Evolutionary conservation across 2,113 vertebrate genomes (phyloP).

Genomic region (Prochilodus magdalenae): DNA sequence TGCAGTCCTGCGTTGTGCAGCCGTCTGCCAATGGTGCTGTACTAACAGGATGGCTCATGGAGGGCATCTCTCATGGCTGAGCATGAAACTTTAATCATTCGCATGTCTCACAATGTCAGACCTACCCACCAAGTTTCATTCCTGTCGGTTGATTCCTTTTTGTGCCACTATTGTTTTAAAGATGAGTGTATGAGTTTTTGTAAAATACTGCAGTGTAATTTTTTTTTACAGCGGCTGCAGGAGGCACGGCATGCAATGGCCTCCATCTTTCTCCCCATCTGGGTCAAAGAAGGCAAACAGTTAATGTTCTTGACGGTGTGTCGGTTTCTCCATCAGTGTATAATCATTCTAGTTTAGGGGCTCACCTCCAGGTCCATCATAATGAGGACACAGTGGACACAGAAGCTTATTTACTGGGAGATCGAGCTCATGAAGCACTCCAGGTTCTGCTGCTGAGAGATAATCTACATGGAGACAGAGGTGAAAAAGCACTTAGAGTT

Average conservation of each 20-base stretch:
- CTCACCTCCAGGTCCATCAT: slow-evolving; percentile 27
- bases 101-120: too few relatives aligned
- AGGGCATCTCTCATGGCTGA: too few relatives aligned
- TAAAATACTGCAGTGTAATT: too few relatives aligned
- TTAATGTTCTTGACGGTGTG: slow-evolving; percentile 11
- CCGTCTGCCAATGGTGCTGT: too few relatives aligned
- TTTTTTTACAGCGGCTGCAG: slow-evolving; percentile 87
- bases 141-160: too few relatives aligned
- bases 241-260: slow-evolving; percentile 77
- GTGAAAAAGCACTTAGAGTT: not conserved
- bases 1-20: too few relatives aligned
- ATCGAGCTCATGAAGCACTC: slow-evolving; percentile 88
- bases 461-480: slow-evolving; percentile 81
- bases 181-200: too few relatives aligned
- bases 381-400: slow-evolving; percentile 66
- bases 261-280: not conserved
- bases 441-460: slow-evolving; percentile 94
- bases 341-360: slow-evolving; percentile 1
- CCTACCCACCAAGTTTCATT: too few relatives aligned
- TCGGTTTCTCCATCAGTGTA: not conserved
- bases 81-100: too few relatives aligned
- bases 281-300: slow-evolving; percentile 29
- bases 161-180: too few relatives aligned
- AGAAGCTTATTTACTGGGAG: slow-evolving; percentile 79
- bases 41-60: too few relatives aligned